Base-by-base conservation (phyloP, 2,888 invertebrate genomes). In the Sylvicola cinctus region DNA sequence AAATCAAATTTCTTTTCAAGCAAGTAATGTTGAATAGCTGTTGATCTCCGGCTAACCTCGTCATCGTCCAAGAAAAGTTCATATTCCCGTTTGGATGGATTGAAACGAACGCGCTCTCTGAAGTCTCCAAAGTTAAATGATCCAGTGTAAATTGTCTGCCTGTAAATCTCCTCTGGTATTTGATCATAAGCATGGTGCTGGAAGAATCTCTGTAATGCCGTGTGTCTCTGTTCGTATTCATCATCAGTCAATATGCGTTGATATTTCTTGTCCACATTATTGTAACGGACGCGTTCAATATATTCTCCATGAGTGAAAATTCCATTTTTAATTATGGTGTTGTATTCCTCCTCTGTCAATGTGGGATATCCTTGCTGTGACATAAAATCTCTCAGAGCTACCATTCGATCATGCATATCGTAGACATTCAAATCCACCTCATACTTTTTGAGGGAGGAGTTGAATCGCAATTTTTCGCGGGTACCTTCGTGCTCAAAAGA, bases 341-440 rank as follows among this genome's bases (percentile, higher is more conserved):
- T 23, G 15, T 15, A 29, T 23, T 36, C 32, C 3, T 4, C 20
- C 14, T 17, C 28, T 15, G 11, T 36, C 36, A 36, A 32, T 5
- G 8, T 3, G 2, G 15, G 17, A 32, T 32, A 36, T 5, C 36
- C 36, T 4, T 20, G 20, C 8, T 20, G 20, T 4, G 20, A 20
- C 20, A 20, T 20, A 20, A 20, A 20, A 20, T 20, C 20, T 20
- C 20, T 20, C 20, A 20, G 8, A 20, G 20, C 20, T 6, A 20
- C 8, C 20, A 20, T 20, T 20, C 20, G 20, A 8, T 20, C 20
- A 8, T 20, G 20, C 20, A 20, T 20, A 8, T 20, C 20, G 8
- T 20, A 20, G 20, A 20, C 20, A 20, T 20, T 20, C 20, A 20
- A 20, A 6, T 20, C 20, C 20, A 20, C 20, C 8, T 20, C 20